Conservation (phyloP, 2,888 invertebrate species). For the Agapostemon virescens region DNA sequence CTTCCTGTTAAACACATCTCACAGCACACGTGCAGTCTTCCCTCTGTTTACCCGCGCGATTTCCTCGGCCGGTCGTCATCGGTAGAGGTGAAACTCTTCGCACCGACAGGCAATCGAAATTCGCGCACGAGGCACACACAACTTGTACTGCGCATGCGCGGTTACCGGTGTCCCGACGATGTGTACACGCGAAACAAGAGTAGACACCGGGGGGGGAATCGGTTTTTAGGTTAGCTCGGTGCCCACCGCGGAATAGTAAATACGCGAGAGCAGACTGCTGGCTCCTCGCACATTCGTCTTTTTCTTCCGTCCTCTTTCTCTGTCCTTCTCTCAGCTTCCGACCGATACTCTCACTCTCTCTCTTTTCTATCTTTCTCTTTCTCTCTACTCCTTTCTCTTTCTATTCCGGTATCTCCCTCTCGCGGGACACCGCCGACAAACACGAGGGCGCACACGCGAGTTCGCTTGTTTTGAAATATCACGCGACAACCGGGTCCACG, state of each 20-base stretch:
- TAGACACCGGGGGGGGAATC: conserved; percentile 46
- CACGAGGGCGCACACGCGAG: conserved; percentile 62
- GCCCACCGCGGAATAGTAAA: conserved; percentile 55
- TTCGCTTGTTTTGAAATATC: conserved; percentile 64
- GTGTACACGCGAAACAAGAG: conserved; percentile 43
- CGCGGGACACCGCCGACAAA: conserved; percentile 45
- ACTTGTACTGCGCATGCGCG: conserved; percentile 61
- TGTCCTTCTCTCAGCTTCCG: conserved; percentile 14
- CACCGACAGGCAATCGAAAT: conserved; percentile 57
- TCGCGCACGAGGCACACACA: conserved; percentile 62
- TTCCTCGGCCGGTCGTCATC: conserved; percentile 22
- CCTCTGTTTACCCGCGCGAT: conserved; percentile 38
- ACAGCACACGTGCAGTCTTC: conserved; percentile 50
- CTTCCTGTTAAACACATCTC: conserved; percentile 46
- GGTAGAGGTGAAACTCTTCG: conserved; percentile 7
- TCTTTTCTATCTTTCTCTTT: not conserved
- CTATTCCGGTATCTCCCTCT: conserved; percentile 36
- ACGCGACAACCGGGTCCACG: conserved; percentile 44
- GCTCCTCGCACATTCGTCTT: conserved; percentile 34
- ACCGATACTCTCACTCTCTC: conserved; percentile 35
- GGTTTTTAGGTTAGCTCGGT: conserved; percentile 65
- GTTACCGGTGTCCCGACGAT: conserved; percentile 39
- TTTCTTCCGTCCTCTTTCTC: conserved; percentile 24
- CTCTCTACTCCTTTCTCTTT: conserved; percentile 11
- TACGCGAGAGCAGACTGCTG: conserved; percentile 44